A percentile compares a stretch with the other conserved stretches of the same genome.
These are phyloP conservation scores for Chrysogorgia sp. DNA, from an alignment of 92 coral and sea anemone species.

Conservation along the genomic window DNA sequence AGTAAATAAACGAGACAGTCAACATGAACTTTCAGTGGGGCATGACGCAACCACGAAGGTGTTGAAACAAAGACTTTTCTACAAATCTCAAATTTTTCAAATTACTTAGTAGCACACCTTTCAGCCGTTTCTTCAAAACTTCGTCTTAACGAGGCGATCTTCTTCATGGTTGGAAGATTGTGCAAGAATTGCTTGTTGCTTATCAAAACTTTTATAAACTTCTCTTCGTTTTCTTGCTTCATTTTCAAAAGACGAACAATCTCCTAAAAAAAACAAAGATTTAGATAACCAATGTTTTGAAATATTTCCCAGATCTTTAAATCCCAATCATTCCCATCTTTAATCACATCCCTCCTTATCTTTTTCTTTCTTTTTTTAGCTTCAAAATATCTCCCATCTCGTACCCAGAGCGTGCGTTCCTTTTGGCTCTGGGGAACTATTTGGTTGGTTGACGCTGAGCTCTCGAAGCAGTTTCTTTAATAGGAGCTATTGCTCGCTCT, in stretches of 20 bases:
- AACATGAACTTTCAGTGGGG: background rate
- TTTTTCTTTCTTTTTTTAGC: too few species aligned
- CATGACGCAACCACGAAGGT: background rate
- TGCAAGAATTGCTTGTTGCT: constrained; percentile 85
- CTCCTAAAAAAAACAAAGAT: constrained; percentile 66
- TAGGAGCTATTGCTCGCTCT: too few species aligned
- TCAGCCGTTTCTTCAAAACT: constrained; percentile 91
- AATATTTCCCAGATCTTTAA: too few species aligned
- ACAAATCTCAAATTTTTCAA: background rate
- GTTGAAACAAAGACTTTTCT: background rate
- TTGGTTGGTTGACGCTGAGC: too few species aligned
- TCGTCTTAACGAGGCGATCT: constrained; percentile 83
- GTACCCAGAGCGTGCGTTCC: too few species aligned
- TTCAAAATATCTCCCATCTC: too few species aligned
- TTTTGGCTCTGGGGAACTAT: too few species aligned
- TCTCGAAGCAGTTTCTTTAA: too few species aligned
- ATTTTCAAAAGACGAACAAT: constrained; percentile 88
- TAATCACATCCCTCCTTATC: background rate
- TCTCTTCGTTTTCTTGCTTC: constrained; percentile 84
- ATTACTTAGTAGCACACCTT: constrained; percentile 57
- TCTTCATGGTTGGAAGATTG: constrained; percentile 87
- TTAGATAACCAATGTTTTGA: too few species aligned
- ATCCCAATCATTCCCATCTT: background rate
- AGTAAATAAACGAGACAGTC: too few species aligned
- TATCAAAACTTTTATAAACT: constrained; percentile 76